Conservation (phyloP, 2,113 vertebrate species). For the Guaruba guarouba region DNA sequence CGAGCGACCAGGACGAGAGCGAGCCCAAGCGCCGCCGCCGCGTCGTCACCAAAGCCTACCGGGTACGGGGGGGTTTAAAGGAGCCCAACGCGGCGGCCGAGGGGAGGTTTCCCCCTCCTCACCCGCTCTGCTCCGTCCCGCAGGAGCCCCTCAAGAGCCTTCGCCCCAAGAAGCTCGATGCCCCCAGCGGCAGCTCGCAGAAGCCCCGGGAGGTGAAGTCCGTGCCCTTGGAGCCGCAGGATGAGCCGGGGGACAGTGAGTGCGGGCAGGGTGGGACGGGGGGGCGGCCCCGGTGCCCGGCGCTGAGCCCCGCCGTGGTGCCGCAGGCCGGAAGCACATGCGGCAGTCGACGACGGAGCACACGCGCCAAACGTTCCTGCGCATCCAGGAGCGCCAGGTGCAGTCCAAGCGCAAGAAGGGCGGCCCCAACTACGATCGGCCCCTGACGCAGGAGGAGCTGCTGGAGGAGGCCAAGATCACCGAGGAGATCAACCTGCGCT, state of each 20-base stretch:
- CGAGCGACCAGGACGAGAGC: conserved; percentile 90
- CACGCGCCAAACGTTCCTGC: conserved; percentile 90
- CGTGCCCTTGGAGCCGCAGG: conserved; percentile 79
- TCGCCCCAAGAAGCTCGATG: conserved; percentile 81
- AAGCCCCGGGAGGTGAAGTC: conserved; percentile 81
- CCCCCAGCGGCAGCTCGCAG: conserved; percentile 75
- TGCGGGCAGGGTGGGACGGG: fast-evolving
- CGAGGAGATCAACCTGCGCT: conserved; percentile 90
- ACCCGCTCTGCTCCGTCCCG: not conserved
- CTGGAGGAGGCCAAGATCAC: conserved; percentile 93
- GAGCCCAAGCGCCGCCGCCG: conserved; percentile 87
- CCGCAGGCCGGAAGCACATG: conserved; percentile 88
- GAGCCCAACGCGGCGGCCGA: fast-evolving
- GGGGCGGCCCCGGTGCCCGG: fast-evolving
- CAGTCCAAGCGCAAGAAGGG: conserved; percentile 88
- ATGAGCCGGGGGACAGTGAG: conserved; percentile 87
- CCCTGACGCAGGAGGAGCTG: conserved; percentile 91
- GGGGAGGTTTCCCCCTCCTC: not conserved
- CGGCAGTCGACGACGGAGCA: conserved; percentile 95
- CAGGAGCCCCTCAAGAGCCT: conserved; percentile 90
- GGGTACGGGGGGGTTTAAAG: conserved; percentile 66
- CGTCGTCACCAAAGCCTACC: conserved; percentile 91
- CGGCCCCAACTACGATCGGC: conserved; percentile 82
- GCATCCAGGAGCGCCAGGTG: conserved; percentile 91
- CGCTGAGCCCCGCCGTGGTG: not conserved